Evolutionary conservation across 2,888 invertebrate genomes (phyloP), one percentile per base, ranked within the genome.

Genomic region (Lordiphosa andalusiaca): DNA sequence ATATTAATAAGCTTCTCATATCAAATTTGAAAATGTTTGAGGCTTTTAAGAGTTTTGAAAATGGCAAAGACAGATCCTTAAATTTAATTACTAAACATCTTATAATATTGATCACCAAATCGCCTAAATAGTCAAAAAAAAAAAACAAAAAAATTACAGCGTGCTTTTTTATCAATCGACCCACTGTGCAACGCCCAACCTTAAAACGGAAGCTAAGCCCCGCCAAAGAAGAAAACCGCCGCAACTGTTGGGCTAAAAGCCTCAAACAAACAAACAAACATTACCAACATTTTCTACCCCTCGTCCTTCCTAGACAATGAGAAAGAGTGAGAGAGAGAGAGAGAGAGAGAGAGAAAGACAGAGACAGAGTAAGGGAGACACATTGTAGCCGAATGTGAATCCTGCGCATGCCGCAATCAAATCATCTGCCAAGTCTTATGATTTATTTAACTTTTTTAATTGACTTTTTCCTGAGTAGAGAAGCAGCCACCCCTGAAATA

Each of bases 361-460:
- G 35, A 5, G 37, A 12, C 13, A 57, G 30, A 50, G 19, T 21
- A 16, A 23, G 33, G 35, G 35, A 60, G 75, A 69, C 63, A 74
- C 80, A 73, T 56, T 73, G 71, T 73, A 36, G 76, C 65, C 55
- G 46, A 52, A 51, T 64, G 49, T 49, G 76, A 80, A 73, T 81
- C 82, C 76, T 83, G 76, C 80, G 75, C 78, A 76, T 76, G 83
- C 85, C 86, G 84, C 83, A 84, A 84, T 84, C 85, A 84, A 83
- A 83, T 84, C 83, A 84, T 83, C 86, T 86, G 86, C 86, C 86
- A 86, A 85, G 84, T 75, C 33, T 87, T 88, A 88, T 88, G 88
- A 88, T 88, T 88, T 88, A 88, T 88, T 88, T 86, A 87, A 88
- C 87, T 87, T 87, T 88, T 88, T 88, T 88, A 88, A 88, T 88